phyloP scores from a whole-genome alignment of 2,888 invertebrate species.

The Hermaeophaga mercurialis region DNA sequence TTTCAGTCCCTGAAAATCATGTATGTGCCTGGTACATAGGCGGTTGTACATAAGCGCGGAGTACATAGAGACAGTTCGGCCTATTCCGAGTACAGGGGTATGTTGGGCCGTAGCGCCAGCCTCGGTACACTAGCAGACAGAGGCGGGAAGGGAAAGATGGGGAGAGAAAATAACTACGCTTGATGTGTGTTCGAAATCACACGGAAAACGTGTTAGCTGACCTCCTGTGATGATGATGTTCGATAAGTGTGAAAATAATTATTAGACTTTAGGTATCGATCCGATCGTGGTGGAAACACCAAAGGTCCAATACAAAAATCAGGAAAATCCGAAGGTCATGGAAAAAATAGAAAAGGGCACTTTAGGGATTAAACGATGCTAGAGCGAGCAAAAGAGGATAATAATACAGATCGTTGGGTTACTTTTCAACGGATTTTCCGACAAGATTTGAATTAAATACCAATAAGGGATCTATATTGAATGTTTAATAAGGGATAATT shows the following conservation, averaged over 20 bases:
- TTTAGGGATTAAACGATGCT: too few relatives aligned
- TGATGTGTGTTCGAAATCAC: conserved; percentile 42
- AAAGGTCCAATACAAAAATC: background rate
- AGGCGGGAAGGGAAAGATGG: conserved; percentile 35
- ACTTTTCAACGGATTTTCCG: too few relatives aligned
- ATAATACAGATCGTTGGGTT: too few relatives aligned
- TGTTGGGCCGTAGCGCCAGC: conserved; percentile 33
- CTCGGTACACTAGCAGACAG: conserved; percentile 30
- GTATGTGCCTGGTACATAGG: conserved; percentile 40
- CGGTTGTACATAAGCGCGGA: conserved; percentile 27
- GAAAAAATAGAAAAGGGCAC: too few relatives aligned
- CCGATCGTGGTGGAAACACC: conserved; percentile 12
- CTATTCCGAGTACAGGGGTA: conserved; percentile 41
- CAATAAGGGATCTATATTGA: too few relatives aligned
- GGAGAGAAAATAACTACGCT: too few relatives aligned
- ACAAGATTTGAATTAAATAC: too few relatives aligned
- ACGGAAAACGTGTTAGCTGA: conserved; percentile 42
- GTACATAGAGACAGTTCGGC: conserved; percentile 41
- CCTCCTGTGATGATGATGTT: conserved; percentile 37
- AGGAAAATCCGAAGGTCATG: background rate
- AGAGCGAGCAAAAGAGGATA: too few relatives aligned
- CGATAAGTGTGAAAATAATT: conserved; percentile 44
- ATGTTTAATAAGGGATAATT: too few relatives aligned
- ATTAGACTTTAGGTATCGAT: conserved; percentile 38
- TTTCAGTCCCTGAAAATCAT: conserved; percentile 46